Evolutionary conservation across 2,113 vertebrate genomes (phyloP).

Genomic region (Calyptommatus sinebrachiatus): DNA sequence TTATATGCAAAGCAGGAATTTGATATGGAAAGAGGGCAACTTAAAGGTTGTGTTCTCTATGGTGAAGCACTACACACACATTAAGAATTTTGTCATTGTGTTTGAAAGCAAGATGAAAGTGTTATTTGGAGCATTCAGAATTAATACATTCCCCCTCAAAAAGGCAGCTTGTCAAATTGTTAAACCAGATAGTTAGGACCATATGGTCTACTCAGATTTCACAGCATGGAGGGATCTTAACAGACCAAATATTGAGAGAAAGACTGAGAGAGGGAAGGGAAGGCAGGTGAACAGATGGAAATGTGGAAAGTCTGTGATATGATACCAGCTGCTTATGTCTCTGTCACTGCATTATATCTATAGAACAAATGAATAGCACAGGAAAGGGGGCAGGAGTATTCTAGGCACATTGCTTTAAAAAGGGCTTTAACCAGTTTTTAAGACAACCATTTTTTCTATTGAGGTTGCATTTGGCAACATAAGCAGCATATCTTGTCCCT

Average conservation of each 20-base stretch:
- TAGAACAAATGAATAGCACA: neutral
- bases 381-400: neutral
- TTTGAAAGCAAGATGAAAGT: constrained; percentile 10
- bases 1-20: constrained; percentile 1
- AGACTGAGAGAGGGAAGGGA: neutral
- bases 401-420: neutral
- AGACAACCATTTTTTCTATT: neutral
- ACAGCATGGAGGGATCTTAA: constrained; percentile 13
- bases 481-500: too few relatives aligned
- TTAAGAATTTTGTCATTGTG: constrained; percentile 3
- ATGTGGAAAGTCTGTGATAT: neutral
- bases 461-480: too few relatives aligned
- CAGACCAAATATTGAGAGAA: neutral
- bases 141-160: constrained; percentile 5
- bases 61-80: neutral
- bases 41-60: neutral
- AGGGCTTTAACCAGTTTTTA: neutral
- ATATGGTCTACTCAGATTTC: constrained; percentile 11
- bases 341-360: neutral
- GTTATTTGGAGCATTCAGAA: constrained; percentile 21
- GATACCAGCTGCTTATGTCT: constrained; percentile 8
- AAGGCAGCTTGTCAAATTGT: constrained; percentile 19
- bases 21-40: neutral
- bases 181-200: constrained; percentile 7
- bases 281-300: constrained; percentile 20